phyloP scores from a whole-genome alignment of 2,888 invertebrate genomes.

The Lasioglossum calceatum region DNA sequence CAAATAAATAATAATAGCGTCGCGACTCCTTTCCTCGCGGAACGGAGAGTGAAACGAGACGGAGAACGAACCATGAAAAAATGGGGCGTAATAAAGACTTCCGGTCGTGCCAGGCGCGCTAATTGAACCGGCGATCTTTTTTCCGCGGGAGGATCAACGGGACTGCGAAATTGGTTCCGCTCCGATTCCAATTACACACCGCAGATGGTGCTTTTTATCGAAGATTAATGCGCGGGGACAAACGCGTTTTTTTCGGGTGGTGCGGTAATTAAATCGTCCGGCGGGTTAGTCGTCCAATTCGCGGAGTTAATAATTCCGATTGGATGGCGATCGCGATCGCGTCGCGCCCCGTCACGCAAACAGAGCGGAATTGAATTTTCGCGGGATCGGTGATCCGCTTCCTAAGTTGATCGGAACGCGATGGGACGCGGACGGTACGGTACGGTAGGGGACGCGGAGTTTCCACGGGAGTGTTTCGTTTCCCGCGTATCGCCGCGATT shows the following conservation, averaged over 20 bases:
- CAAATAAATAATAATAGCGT: neutral
- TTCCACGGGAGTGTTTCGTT: neutral
- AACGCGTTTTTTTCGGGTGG: constrained; percentile 22
- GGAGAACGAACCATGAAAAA: neutral
- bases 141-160: constrained; percentile 36
- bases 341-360: neutral
- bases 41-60: neutral
- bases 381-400: neutral
- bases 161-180: constrained; percentile 57
- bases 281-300: constrained; percentile 20
- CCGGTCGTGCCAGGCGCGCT: neutral
- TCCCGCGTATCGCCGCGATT: neutral
- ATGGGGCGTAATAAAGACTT: constrained; percentile 1
- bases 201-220: constrained; percentile 43
- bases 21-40: neutral
- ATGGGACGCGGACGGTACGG: neutral
- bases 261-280: constrained; percentile 60
- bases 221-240: constrained; percentile 43
- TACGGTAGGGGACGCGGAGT: neutral
- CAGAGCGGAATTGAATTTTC: constrained; percentile 27
- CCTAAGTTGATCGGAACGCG: constrained; percentile 1
- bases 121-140: constrained; percentile 31
- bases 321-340: constrained; percentile 10
- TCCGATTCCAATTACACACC: constrained; percentile 64
- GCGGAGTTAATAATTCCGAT: constrained; percentile 46